Evolutionary conservation across 2,797 vertebrate genomes (phyloP).

Genomic region (Gallinago solitaria): DNA sequence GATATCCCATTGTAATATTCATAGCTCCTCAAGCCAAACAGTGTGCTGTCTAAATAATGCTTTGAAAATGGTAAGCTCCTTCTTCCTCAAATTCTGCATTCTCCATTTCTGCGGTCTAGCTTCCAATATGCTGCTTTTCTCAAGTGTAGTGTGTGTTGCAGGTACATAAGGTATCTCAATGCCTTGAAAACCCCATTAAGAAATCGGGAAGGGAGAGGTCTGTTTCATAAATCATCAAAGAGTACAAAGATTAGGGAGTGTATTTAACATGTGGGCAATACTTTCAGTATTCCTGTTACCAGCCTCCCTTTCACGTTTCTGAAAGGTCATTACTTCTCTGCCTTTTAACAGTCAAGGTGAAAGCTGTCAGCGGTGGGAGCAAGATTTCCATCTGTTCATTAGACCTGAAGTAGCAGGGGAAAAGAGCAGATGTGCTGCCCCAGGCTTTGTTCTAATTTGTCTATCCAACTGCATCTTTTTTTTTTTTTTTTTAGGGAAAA

Average conservation of each 20-base stretch:
- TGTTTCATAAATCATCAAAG: not conserved
- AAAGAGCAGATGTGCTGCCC: conserved; percentile 38
- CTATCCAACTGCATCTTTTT: not conserved
- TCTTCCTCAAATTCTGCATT: not conserved
- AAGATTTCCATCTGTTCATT: conserved; percentile 35
- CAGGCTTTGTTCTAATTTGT: conserved; percentile 16
- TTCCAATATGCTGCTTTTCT: not conserved
- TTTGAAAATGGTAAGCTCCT: not conserved
- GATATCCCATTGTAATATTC: not conserved
- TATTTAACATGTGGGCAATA: not conserved
- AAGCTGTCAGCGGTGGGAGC: not conserved
- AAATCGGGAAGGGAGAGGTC: not conserved
- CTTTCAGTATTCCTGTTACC: not conserved
- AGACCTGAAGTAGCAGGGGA: not conserved
- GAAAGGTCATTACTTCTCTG: not conserved
- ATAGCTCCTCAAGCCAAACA: not conserved
- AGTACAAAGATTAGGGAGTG: not conserved
- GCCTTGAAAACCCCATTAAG: not conserved
- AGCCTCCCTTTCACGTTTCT: not conserved
- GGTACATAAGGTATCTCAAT: not conserved
- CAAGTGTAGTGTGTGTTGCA: not conserved
- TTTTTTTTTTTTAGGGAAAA: not conserved
- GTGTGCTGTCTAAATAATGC: not conserved
- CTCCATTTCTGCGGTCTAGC: not conserved
- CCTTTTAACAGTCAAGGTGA: not conserved